phyloP scores from a whole-genome alignment of 2,797 vertebrate genomes.

The Mormyrus hasselquistii region DNA sequence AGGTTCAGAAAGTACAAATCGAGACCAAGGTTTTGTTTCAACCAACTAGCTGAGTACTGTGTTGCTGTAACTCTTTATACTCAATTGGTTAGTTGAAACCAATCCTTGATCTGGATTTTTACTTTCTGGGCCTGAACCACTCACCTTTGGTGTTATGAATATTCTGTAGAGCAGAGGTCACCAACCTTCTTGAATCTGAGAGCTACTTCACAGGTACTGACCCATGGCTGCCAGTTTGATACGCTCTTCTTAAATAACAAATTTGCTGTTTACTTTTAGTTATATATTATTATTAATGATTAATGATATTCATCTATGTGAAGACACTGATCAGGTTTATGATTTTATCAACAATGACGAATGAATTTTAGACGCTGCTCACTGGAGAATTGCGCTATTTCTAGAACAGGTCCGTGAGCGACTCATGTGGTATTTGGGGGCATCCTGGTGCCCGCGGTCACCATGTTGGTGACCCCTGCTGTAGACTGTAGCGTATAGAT shows the following conservation, averaged over 20 bases:
- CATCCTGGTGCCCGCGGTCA: no score
- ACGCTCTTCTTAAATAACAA: no score
- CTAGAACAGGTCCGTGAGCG: neutral
- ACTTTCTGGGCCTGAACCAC: neutral
- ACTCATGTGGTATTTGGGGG: neutral
- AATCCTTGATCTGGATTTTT: neutral
- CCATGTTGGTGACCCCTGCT: neutral
- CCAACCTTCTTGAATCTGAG: neutral
- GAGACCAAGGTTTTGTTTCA: neutral
- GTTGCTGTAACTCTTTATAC: neutral
- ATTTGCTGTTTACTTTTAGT: no score
- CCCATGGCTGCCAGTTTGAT: no score
- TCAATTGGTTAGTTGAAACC: neutral
- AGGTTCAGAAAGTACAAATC: neutral
- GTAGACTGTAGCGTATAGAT: neutral
- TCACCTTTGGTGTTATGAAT: neutral
- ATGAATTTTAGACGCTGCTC: no score
- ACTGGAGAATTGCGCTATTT: neutral
- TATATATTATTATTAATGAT: no score
- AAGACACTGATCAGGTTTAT: no score
- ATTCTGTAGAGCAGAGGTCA: neutral
- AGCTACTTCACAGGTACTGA: neutral
- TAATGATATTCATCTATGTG: no score
- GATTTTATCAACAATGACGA: no score
- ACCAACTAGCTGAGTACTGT: neutral